phyloP scores from a whole-genome alignment of 2,113 vertebrate genomes.

The Chrysochloris asiatica region DNA sequence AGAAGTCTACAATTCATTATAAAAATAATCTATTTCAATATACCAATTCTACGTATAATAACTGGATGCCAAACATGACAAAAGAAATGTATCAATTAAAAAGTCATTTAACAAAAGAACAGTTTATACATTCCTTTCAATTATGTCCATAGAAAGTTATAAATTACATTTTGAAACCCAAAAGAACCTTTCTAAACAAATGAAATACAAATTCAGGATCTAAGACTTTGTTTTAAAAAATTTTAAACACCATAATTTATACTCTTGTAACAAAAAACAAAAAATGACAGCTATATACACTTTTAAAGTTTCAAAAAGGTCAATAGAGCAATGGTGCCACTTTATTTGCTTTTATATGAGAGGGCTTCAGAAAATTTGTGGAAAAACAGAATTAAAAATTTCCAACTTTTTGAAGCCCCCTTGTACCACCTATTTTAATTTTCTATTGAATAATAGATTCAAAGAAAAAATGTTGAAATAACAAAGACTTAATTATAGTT shows the following conservation, averaged over 20 bases:
- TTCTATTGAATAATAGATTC: conserved; percentile 50
- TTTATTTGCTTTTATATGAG: neutral
- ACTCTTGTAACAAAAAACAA: conserved; percentile 10
- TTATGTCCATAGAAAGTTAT: conserved; percentile 74
- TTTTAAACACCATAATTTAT: conserved; percentile 59
- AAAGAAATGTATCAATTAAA: conserved; percentile 66
- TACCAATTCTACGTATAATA: conserved; percentile 61
- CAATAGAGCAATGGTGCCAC: conserved; percentile 2
- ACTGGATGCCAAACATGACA: conserved; percentile 43
- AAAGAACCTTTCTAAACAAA: conserved; percentile 40
- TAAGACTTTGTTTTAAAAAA: conserved; percentile 33
- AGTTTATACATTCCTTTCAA: conserved; percentile 74
- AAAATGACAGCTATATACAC: conserved; percentile 27
- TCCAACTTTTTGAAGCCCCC: too few species aligned
- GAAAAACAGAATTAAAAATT: neutral
- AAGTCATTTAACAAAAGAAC: conserved; percentile 62
- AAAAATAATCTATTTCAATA: conserved; percentile 58
- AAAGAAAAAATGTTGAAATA: conserved; percentile 68
- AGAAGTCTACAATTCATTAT: conserved; percentile 19
- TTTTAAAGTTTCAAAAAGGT: conserved; percentile 66
- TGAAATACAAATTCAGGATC: conserved; percentile 67
- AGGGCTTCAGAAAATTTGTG: conserved; percentile 32
- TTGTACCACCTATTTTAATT: conserved; percentile 33
- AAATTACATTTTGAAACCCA: conserved; percentile 36
- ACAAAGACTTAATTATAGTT: conserved; percentile 37